phyloP scores from a whole-genome alignment of 2,888 invertebrate genomes.

The Mythimna ferrago region DNA sequence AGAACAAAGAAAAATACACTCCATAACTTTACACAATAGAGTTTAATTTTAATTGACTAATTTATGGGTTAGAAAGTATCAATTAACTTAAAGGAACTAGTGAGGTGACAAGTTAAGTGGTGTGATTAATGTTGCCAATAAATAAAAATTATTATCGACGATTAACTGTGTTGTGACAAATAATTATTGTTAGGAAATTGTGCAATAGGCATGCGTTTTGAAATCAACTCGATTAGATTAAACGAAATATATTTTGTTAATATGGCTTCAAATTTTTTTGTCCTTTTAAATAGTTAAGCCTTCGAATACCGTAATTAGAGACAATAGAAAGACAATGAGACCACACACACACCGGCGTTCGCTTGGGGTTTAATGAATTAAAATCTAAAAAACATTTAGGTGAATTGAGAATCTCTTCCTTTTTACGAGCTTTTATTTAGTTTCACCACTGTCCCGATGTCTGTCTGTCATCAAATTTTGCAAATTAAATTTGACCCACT shows the following conservation, averaged over 20 bases:
- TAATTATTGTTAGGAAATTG: slow-evolving; percentile 26
- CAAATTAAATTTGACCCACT: no score
- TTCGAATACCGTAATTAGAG: no score
- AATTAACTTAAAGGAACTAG: slow-evolving; percentile 50
- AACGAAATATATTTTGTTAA: not conserved
- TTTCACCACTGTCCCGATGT: no score
- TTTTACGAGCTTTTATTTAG: no score
- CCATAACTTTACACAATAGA: not conserved
- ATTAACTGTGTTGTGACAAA: slow-evolving; percentile 26
- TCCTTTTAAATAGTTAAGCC: no score
- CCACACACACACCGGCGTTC: no score
- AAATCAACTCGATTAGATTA: not conserved
- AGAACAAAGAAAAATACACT: slow-evolving; percentile 28
- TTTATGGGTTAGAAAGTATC: slow-evolving; percentile 44
- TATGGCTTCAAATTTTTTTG: no score
- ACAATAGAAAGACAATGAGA: no score
- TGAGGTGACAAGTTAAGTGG: slow-evolving; percentile 52
- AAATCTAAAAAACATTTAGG: no score
- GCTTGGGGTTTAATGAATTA: no score
- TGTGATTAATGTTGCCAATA: slow-evolving; percentile 37
- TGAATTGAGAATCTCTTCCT: no score
- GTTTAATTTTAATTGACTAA: slow-evolving; percentile 13
- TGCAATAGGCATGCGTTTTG: not conserved
- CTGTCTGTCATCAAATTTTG: no score
- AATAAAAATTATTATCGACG: slow-evolving; percentile 42